phyloP scores from a whole-genome alignment of 2,113 vertebrate species.

The Beaufortia kweichowensis region DNA sequence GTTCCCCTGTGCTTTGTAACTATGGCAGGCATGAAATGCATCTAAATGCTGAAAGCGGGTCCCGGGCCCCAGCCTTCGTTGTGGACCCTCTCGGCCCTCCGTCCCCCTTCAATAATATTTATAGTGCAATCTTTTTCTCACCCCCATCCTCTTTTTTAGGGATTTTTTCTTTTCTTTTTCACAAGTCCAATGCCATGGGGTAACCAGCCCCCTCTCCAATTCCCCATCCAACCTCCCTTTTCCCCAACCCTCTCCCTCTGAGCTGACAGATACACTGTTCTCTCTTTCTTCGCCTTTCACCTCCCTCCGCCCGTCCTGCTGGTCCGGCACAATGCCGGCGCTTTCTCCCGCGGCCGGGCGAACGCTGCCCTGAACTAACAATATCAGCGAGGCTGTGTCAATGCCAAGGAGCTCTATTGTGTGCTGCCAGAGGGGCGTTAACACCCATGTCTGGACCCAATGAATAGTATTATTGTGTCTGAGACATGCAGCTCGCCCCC shows the following conservation, averaged over 20 bases:
- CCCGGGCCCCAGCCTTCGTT: slow-evolving; percentile 17
- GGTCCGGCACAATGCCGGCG: slow-evolving; percentile 75
- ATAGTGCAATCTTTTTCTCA: slow-evolving; percentile 61
- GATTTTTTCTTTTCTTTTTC: slow-evolving; percentile 48
- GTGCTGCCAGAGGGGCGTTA: slow-evolving; percentile 81
- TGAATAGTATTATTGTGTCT: slow-evolving; percentile 88
- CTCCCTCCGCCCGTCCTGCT: slow-evolving; percentile 75
- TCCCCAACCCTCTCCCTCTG: slow-evolving; percentile 60
- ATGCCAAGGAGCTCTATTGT: slow-evolving; percentile 80
- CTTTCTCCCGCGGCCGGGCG: slow-evolving; percentile 76
- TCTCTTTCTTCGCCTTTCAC: slow-evolving; percentile 75
- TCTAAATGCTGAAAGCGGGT: slow-evolving; percentile 50
- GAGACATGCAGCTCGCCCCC: slow-evolving; percentile 76
- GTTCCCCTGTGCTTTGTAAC: slow-evolving; percentile 43
- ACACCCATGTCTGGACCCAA: slow-evolving; percentile 81
- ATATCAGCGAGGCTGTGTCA: slow-evolving; percentile 78
- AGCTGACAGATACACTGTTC: slow-evolving; percentile 73
- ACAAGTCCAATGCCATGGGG: slow-evolving; percentile 70
- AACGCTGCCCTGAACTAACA: slow-evolving; percentile 80
- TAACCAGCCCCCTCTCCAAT: slow-evolving; percentile 29
- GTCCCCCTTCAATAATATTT: slow-evolving; percentile 69
- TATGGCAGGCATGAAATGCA: slow-evolving; percentile 50
- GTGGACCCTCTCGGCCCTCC: slow-evolving; percentile 8
- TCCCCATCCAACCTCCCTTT: slow-evolving; percentile 49
- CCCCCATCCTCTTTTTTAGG: slow-evolving; percentile 44